These are phyloP conservation scores for Excalfactoria chinensis DNA, from an alignment of 2,113 vertebrate species.

Conservation along the genomic window DNA sequence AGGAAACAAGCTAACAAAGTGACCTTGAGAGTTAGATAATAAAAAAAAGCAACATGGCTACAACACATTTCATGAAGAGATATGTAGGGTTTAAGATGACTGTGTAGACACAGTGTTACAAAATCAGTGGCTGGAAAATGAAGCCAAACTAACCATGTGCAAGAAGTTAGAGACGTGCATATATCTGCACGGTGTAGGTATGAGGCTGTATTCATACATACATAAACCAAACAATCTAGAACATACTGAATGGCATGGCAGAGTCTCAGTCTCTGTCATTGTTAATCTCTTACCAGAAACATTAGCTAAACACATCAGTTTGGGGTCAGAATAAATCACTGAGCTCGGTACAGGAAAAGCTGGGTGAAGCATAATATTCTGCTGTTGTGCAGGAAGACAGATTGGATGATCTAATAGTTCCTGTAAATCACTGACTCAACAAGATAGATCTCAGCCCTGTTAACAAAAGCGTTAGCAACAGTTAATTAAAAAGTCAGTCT, in stretches of 20 bases:
- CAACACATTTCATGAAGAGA: neutral
- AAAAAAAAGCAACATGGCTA: neutral
- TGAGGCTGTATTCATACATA: accelerated
- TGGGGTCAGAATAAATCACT: neutral
- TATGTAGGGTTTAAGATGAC: neutral
- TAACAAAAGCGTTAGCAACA: neutral
- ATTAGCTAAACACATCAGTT: neutral
- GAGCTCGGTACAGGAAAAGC: neutral
- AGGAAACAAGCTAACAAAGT: neutral
- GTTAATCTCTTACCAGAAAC: neutral
- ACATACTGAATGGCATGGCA: neutral
- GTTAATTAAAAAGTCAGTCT: neutral
- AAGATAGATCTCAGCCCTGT: neutral
- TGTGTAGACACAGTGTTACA: neutral
- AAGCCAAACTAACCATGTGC: neutral
- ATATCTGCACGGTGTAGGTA: accelerated
- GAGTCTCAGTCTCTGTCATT: neutral
- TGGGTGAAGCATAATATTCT: neutral
- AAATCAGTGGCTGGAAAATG: neutral
- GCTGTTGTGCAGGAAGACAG: neutral
- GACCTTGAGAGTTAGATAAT: neutral
- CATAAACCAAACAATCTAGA: neutral
- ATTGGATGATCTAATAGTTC: neutral
- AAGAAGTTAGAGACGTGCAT: neutral
- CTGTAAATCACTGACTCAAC: neutral